A percentile compares a stretch with the other conserved stretches of the same genome.
Evolutionary conservation across 1,140 invertebrate species (phyloP).

Genomic region (Babylonia areolata): DNA sequence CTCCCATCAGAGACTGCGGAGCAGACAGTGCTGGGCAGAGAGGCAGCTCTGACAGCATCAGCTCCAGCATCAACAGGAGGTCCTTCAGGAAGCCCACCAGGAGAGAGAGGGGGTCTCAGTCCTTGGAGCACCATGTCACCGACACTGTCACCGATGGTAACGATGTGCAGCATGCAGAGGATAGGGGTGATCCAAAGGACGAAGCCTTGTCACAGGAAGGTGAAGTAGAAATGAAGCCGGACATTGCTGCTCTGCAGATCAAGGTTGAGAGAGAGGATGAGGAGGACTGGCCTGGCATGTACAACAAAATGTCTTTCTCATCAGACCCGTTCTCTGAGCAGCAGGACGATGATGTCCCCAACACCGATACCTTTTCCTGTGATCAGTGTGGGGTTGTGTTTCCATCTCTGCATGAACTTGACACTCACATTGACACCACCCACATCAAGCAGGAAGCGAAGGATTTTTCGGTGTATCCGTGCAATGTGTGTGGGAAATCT

Average conservation of each 20-base stretch:
- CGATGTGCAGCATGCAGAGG: background rate
- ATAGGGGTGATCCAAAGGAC: background rate
- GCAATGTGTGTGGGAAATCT: conserved; percentile 1
- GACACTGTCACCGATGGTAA: background rate
- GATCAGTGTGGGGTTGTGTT: background rate
- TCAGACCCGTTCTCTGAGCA: background rate
- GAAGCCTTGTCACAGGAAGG: too few relatives aligned
- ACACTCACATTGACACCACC: background rate
- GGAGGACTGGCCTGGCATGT: background rate
- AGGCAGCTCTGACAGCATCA: background rate
- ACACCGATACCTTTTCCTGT: background rate
- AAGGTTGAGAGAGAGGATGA: background rate
- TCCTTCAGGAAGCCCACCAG: background rate
- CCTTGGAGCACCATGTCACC: background rate
- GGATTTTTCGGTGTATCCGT: background rate
- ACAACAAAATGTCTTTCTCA: background rate
- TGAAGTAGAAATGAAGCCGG: background rate
- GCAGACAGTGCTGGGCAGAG: background rate
- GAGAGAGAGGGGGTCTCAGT: background rate
- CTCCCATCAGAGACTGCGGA: too few relatives aligned
- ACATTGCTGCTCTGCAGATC: background rate
- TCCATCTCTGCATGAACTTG: background rate
- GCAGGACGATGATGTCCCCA: background rate
- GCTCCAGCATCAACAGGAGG: background rate
- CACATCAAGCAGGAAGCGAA: background rate